Conservation (phyloP, 1,140 invertebrate genomes). For the Lerema accius region DNA sequence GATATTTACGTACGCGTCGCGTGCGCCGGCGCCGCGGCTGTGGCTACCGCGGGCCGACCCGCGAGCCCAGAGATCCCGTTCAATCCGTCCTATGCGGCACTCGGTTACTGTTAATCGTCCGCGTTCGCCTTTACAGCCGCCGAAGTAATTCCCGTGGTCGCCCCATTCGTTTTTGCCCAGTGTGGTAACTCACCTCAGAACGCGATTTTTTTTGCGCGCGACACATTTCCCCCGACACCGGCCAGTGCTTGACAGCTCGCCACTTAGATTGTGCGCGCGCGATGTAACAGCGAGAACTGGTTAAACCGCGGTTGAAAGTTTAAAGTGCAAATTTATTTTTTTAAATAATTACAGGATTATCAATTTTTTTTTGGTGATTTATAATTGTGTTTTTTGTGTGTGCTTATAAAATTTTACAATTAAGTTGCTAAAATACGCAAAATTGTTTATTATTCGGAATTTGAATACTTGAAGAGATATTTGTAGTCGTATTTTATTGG, state of each 20-base stretch:
- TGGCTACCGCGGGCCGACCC: slow-evolving; percentile 1
- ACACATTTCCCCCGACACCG: slow-evolving; percentile 31
- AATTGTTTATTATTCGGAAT: not conserved
- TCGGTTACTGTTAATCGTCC: slow-evolving; percentile 55
- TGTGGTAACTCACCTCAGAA: slow-evolving; percentile 32
- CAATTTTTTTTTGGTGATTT: not conserved
- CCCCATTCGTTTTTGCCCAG: slow-evolving; percentile 48
- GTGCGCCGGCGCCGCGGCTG: slow-evolving; percentile 32
- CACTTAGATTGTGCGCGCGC: slow-evolving; percentile 35
- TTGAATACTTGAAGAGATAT: not conserved
- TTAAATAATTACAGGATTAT: no score
- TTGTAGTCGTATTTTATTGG: no score
- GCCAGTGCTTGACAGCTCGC: slow-evolving; percentile 33
- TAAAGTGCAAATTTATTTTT: not conserved
- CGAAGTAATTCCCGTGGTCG: not conserved
- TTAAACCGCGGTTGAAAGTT: not conserved
- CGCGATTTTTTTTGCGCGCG: slow-evolving; percentile 39
- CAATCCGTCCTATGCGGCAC: slow-evolving; percentile 46
- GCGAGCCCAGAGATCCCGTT: slow-evolving; percentile 38
- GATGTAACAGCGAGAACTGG: not conserved
- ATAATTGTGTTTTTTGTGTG: not conserved
- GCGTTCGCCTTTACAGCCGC: slow-evolving; percentile 45
- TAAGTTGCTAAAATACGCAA: no score
- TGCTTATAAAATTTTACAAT: not conserved
- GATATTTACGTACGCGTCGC: slow-evolving; percentile 35